A percentile compares a stretch with the other conserved stretches of the same genome.
These are phyloP conservation scores for Leptura quadrifasciata DNA, from an alignment of 2,888 invertebrate genomes.

Conservation along the genomic window DNA sequence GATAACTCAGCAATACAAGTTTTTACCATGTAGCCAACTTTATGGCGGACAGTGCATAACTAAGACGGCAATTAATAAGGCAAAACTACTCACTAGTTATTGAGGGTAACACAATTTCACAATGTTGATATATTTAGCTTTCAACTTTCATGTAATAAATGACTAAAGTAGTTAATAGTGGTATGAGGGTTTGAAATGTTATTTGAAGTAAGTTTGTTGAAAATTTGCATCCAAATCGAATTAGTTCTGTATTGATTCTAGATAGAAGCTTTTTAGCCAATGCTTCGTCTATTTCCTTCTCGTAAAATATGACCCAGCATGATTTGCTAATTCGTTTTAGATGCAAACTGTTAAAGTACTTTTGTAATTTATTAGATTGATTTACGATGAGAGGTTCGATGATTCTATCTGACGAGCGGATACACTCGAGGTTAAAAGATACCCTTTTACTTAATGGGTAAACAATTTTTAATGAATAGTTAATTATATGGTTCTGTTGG, in stretches of 20 bases:
- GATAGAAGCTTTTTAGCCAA: slow-evolving; percentile 51
- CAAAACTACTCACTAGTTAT: no score
- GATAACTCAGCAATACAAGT: no score
- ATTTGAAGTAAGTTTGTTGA: slow-evolving; percentile 22
- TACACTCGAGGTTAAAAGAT: slow-evolving; percentile 42
- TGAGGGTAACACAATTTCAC: not conserved
- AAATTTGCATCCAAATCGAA: slow-evolving; percentile 72
- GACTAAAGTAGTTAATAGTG: not conserved
- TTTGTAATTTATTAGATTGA: slow-evolving; percentile 56
- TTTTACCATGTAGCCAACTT: no score
- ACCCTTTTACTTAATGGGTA: slow-evolving; percentile 39
- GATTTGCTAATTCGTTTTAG: slow-evolving; percentile 59
- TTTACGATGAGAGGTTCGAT: slow-evolving; percentile 50
- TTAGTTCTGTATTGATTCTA: slow-evolving; percentile 70
- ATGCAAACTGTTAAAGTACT: slow-evolving; percentile 52
- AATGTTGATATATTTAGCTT: not conserved
- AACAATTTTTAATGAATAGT: slow-evolving; percentile 4
- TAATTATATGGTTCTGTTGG: no score
- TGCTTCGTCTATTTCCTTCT: slow-evolving; percentile 46
- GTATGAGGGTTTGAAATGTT: not conserved
- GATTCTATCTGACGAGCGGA: slow-evolving; percentile 42
- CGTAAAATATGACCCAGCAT: slow-evolving; percentile 59
- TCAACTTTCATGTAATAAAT: not conserved
- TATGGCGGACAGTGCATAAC: no score
- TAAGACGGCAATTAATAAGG: no score